These are phyloP conservation scores for Mellilla xanthometata DNA, from an alignment of 2,888 invertebrate genomes.

Conservation along the genomic window DNA sequence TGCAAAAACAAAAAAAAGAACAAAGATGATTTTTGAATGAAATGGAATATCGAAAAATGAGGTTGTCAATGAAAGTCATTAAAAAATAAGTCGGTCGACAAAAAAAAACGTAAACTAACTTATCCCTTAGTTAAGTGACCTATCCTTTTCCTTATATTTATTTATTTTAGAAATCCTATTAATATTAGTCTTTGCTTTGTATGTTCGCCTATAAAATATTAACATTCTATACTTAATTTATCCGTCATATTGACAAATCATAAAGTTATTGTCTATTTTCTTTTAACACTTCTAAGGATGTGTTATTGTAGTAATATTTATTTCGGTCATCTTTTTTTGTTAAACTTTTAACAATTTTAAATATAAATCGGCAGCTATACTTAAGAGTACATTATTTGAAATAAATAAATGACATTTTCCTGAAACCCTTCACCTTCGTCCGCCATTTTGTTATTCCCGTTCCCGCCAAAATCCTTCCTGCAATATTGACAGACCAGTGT, in stretches of 20 bases:
- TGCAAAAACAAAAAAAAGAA: slow-evolving; percentile 19
- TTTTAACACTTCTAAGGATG: slow-evolving; percentile 50
- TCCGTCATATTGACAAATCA: slow-evolving; percentile 32
- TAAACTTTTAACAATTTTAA: slow-evolving; percentile 68
- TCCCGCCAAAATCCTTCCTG: slow-evolving; percentile 43
- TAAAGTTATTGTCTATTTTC: slow-evolving; percentile 41
- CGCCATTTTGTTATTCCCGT: slow-evolving; percentile 31
- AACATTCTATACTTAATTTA: slow-evolving; percentile 42
- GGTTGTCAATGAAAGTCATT: slow-evolving; percentile 16
- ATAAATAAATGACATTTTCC: slow-evolving; percentile 75
- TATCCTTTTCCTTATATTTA: slow-evolving; percentile 69
- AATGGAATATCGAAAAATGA: not conserved
- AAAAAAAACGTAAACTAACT: slow-evolving; percentile 44
- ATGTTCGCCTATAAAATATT: slow-evolving; percentile 64
- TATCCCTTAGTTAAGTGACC: slow-evolving; percentile 50
- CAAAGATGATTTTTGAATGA: too few species aligned
- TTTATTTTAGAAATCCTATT: slow-evolving; percentile 68
- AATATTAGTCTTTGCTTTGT: slow-evolving; percentile 69
- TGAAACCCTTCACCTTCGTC: slow-evolving; percentile 18
- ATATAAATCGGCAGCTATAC: slow-evolving; percentile 74
- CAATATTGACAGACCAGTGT: slow-evolving; percentile 84
- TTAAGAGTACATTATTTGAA: slow-evolving; percentile 75
- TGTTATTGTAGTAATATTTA: slow-evolving; percentile 62
- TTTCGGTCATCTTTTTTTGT: slow-evolving; percentile 59
- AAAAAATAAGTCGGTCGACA: slow-evolving; percentile 11